Base-by-base conservation (phyloP, 2,113 vertebrate species). In the Agapornis roseicollis region DNA sequence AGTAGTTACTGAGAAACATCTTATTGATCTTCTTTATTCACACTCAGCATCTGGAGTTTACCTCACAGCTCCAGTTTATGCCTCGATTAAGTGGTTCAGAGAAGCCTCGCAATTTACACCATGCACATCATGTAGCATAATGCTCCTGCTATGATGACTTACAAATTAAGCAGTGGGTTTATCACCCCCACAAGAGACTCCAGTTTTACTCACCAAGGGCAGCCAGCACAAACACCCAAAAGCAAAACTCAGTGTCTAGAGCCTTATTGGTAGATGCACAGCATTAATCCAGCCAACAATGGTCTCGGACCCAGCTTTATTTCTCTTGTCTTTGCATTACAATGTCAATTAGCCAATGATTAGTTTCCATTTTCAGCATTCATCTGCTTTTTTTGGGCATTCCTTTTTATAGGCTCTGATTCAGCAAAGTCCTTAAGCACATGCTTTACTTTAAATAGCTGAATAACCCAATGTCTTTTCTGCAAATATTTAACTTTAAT, bases 21-120 rank as follows among this genome's bases (percentile, higher is more conserved):
- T 87, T 96, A 97, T 91, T 96, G 97, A 97, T 97, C 94, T 60
- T 80, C 66, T 97, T 94, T 72, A 95, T 88, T 95, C 86, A 85
- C 56, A 88, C 44, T 89, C 66, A 76, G 80, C 96, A 95, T 92
- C 88, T 33, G 68, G 93, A 97, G 96, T 93, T 97, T 95, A 94
- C 90, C 94, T 96, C 93, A 87, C 92, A 96, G 97, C 94, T 97
- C 87, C 97, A 86, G 90, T 94, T 98, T 96, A 97, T 81, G 91
- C 94, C 89, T 95, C 64, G 42, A 94, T 96, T 85, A 97, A 97
- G 96, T 24, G 80, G 85, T 69, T 92, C 60, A 79, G 58, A 95
- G 86, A 72, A 88, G 94, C 70, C 80, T 35, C 46, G 71, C 35
- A 41, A 86, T 97, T 95, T 95, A 73, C n/a, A 74, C 87, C 60